These are phyloP conservation scores for Sebastes minor DNA, from an alignment of 2,797 vertebrate genomes.

Conservation along the genomic window DNA sequence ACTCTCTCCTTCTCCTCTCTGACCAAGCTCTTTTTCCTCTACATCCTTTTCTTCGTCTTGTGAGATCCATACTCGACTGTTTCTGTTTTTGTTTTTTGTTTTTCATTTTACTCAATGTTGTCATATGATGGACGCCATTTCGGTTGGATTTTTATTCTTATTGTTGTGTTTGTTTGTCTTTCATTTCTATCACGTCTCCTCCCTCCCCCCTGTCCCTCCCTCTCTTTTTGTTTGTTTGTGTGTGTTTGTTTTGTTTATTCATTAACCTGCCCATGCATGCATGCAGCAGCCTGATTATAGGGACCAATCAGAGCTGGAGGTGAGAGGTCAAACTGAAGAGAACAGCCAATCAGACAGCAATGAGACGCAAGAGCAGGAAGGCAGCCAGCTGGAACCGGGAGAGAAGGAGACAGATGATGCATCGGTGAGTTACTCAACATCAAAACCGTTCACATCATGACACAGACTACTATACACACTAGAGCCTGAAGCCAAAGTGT, in stretches of 20 bases:
- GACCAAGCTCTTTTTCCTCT: slow-evolving; percentile 90
- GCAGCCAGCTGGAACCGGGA: slow-evolving; percentile 71
- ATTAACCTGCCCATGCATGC: slow-evolving; percentile 89
- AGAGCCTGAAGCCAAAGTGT: background rate
- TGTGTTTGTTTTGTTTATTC: slow-evolving; percentile 74
- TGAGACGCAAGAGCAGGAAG: slow-evolving; percentile 82
- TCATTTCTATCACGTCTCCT: slow-evolving; percentile 61
- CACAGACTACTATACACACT: background rate
- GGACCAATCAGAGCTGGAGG: slow-evolving; percentile 85
- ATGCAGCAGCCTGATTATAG: slow-evolving; percentile 96
- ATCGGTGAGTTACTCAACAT: slow-evolving; percentile 77
- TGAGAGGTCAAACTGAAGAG: slow-evolving; percentile 75
- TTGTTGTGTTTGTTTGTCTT: slow-evolving; percentile 75
- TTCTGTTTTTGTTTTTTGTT: slow-evolving; percentile 18
- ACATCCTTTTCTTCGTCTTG: slow-evolving; percentile 93
- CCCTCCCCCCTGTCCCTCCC: slow-evolving; percentile 67
- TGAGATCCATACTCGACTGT: slow-evolving; percentile 77
- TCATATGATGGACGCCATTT: slow-evolving; percentile 79
- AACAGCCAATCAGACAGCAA: slow-evolving; percentile 75
- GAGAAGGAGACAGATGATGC: slow-evolving; percentile 84
- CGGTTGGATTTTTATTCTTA: slow-evolving; percentile 75
- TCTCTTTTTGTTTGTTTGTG: slow-evolving; percentile 51
- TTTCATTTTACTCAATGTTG: slow-evolving; percentile 69
- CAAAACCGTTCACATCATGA: background rate
- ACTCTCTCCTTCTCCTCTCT: slow-evolving; percentile 87